phyloP scores from a whole-genome alignment of 2,113 vertebrate genomes.

The Campylomormyrus numenius region DNA sequence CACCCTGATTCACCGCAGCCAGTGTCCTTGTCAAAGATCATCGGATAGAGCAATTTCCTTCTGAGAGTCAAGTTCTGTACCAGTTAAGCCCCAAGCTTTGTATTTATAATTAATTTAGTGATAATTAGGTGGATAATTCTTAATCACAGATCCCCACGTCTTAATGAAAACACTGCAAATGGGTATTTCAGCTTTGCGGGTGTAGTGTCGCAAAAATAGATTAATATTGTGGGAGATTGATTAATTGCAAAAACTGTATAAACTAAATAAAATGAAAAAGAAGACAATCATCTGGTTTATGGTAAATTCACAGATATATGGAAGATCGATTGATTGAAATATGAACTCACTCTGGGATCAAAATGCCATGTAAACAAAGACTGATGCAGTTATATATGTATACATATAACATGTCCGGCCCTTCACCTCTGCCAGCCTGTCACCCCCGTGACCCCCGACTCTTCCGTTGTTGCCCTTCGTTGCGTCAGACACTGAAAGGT shows the following conservation, averaged over 20 bases:
- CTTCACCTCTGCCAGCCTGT: background rate
- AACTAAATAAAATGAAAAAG: background rate
- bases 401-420: background rate
- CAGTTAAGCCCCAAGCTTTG: background rate
- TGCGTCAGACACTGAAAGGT: constrained; percentile 3
- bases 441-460: background rate
- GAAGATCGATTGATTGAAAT: background rate
- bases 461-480: constrained; percentile 2
- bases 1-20: background rate
- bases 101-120: constrained; percentile 10
- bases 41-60: background rate
- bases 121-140: constrained; percentile 6
- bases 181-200: background rate
- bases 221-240: background rate
- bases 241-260: background rate
- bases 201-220: background rate
- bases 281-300: background rate
- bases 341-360: background rate
- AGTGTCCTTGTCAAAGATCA: background rate
- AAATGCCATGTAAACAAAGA: background rate
- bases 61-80: background rate
- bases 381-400: background rate
- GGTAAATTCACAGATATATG: background rate
- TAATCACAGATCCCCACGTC: background rate
- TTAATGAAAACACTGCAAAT: constrained; percentile 4